Conservation (phyloP, 2,113 vertebrate species). For the Phocoena sinus region DNA sequence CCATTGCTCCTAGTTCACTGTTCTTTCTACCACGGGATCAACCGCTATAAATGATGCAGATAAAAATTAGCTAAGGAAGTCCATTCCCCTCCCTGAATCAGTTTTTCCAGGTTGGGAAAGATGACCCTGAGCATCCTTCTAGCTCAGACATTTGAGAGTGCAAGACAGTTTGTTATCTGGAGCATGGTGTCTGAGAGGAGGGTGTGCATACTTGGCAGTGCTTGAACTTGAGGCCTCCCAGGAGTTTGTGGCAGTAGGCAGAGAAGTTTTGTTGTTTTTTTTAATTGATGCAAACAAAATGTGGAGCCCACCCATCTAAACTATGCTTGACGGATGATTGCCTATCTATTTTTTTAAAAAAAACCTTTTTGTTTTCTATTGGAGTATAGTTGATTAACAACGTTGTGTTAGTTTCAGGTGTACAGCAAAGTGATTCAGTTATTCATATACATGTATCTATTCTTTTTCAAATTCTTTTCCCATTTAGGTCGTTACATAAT, state of each 20-base stretch:
- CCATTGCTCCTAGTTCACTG: background rate
- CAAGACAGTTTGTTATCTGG: background rate
- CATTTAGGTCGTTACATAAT: too few species aligned
- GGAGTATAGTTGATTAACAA: background rate
- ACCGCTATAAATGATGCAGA: background rate
- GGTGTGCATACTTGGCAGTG: background rate
- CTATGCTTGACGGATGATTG: background rate
- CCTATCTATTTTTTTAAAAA: background rate
- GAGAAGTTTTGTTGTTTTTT: background rate
- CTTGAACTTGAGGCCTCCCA: background rate
- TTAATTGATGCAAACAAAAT: background rate
- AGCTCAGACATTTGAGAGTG: background rate
- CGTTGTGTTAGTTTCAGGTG: background rate
- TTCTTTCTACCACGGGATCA: background rate
- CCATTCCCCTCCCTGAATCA: too few species aligned
- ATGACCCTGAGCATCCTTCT: background rate
- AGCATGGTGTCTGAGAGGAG: background rate
- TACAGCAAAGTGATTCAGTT: too few species aligned
- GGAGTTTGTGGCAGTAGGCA: background rate
- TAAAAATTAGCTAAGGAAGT: background rate
- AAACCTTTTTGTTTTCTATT: background rate
- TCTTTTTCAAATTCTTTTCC: too few species aligned
- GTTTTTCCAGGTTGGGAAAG: background rate
- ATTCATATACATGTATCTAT: too few species aligned
- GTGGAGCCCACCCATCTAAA: background rate